These are phyloP conservation scores for Anorthoa munda DNA, from an alignment of 2,888 invertebrate species.

Conservation along the genomic window DNA sequence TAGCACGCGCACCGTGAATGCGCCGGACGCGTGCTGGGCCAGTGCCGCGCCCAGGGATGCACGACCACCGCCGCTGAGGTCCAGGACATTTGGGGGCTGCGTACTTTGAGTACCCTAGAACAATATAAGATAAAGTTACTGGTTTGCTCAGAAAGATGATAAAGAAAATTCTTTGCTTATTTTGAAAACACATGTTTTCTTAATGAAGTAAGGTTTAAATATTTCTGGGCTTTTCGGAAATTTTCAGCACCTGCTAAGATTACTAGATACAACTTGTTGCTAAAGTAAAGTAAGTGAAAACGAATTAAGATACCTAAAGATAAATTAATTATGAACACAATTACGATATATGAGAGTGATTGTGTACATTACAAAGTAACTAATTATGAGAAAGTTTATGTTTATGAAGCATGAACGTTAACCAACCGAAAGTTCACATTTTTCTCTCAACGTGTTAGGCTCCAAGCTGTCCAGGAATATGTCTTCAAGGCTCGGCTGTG, in stretches of 20 bases:
- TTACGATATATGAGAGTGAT: constrained; percentile 31
- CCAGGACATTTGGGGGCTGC: constrained; percentile 86
- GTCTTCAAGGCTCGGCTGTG: constrained; percentile 75
- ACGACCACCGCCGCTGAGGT: constrained; percentile 84
- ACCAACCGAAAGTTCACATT: constrained; percentile 79
- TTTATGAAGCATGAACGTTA: constrained; percentile 55
- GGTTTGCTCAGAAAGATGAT: background rate
- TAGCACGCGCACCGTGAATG: constrained; percentile 83
- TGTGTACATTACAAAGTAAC: constrained; percentile 51
- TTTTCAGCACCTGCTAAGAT: background rate
- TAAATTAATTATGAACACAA: constrained; percentile 1
- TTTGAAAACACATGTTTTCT: background rate
- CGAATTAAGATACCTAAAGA: background rate
- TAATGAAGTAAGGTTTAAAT: no score
- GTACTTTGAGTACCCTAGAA: constrained; percentile 87
- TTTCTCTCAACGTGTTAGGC: constrained; percentile 79
- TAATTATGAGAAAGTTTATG: constrained; percentile 55
- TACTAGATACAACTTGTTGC: background rate
- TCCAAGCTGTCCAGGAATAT: constrained; percentile 86
- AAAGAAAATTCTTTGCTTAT: no score
- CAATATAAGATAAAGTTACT: constrained; percentile 25
- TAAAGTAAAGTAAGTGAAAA: constrained; percentile 3
- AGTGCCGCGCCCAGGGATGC: constrained; percentile 81
- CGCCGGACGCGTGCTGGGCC: constrained; percentile 80
- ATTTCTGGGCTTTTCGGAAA: background rate